Conservation (phyloP, 2,113 vertebrate genomes). For the Motacilla alba region DNA sequence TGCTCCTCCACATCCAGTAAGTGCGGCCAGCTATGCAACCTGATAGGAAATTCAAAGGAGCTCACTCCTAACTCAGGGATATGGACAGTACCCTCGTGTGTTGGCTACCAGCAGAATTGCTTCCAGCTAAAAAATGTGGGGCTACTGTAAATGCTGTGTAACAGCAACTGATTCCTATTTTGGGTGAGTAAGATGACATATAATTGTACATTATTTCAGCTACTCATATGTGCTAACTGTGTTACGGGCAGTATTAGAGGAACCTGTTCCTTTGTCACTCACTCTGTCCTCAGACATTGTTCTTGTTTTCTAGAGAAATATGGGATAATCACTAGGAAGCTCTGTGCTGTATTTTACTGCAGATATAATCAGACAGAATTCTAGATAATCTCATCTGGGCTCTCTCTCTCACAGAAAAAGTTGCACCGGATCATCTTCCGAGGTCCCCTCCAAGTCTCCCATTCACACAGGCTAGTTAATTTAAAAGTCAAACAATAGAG, state of each 20-base stretch:
- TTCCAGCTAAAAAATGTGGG: neutral
- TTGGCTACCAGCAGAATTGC: neutral
- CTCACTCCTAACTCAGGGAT: neutral
- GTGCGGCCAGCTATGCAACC: neutral
- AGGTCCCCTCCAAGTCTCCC: neutral
- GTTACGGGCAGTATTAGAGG: neutral
- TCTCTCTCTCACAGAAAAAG: neutral
- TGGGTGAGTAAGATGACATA: neutral
- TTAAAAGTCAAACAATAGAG: neutral
- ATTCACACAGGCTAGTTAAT: neutral
- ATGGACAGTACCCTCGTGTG: neutral
- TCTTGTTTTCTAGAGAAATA: neutral
- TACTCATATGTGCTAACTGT: neutral
- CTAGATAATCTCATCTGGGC: neutral
- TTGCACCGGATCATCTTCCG: neutral
- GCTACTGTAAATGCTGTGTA: neutral
- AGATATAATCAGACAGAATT: accelerated
- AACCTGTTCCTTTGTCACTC: neutral
- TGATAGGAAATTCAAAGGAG: neutral
- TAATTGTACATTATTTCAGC: neutral
- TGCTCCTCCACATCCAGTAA: neutral
- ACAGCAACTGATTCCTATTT: neutral
- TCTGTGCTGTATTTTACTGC: neutral
- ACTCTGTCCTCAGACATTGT: neutral
- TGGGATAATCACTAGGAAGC: neutral